Percentiles rank a stretch among this genome's conserved stretches.
Evolutionary conservation across 2,797 vertebrate species (phyloP).

Genomic region (Hydrocynus forskahlii): DNA sequence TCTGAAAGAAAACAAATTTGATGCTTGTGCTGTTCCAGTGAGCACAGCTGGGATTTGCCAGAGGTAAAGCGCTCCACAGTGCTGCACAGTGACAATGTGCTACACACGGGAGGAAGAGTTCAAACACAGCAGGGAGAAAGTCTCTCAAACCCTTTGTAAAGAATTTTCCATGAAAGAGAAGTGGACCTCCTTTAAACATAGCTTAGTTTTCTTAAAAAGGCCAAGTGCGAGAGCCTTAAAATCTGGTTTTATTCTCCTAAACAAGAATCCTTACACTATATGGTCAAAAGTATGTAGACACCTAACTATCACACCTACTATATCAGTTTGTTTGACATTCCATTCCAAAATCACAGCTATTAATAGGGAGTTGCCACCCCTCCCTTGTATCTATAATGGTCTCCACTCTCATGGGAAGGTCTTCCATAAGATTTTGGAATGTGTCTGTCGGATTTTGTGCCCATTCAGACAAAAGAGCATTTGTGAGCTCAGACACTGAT

Average conservation of each 20-base stretch:
- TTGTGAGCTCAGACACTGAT: no score
- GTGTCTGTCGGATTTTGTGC: no score
- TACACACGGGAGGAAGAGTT: background rate
- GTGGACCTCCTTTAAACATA: background rate
- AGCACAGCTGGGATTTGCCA: background rate
- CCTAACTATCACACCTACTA: no score
- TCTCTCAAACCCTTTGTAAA: background rate
- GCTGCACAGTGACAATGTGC: background rate
- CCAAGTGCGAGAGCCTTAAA: background rate
- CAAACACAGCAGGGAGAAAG: background rate
- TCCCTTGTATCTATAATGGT: no score
- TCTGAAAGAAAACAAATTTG: background rate
- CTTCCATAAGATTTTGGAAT: no score
- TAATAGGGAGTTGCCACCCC: no score
- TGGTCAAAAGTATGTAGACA: no score
- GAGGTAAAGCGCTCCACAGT: background rate
- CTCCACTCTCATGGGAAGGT: no score
- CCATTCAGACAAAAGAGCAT: no score
- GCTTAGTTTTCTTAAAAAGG: background rate
- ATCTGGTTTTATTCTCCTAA: background rate
- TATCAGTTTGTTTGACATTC: no score
- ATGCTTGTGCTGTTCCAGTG: background rate
- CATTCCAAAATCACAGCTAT: no score
- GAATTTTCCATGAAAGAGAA: background rate
- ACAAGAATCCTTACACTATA: no score